These are phyloP conservation scores for Catharus bicknelli DNA, from an alignment of 2,113 vertebrate species.

Conservation along the genomic window DNA sequence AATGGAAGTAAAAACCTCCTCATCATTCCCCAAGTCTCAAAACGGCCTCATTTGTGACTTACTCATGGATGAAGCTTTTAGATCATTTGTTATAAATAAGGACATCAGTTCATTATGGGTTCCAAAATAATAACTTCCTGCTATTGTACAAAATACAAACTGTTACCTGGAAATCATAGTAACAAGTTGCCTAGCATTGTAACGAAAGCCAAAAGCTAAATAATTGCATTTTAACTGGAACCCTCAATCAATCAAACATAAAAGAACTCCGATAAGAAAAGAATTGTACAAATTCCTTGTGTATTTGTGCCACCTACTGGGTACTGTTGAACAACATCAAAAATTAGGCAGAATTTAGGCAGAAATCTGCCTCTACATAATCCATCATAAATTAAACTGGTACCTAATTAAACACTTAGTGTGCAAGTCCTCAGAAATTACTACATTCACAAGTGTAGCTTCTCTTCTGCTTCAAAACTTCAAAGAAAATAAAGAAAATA, in stretches of 20 bases:
- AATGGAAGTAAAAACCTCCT: not conserved
- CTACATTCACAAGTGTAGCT: rapidly evolving
- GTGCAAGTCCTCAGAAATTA: not conserved
- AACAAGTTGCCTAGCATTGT: not conserved
- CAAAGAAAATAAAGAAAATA: not conserved
- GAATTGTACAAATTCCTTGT: not conserved
- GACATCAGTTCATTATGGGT: not conserved
- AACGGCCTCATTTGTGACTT: rapidly evolving
- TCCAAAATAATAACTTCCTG: not conserved
- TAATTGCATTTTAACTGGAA: not conserved
- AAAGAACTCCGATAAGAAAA: constrained; percentile 61
- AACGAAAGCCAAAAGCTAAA: not conserved
- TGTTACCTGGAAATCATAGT: not conserved
- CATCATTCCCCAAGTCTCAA: not conserved
- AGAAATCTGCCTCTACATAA: not conserved
- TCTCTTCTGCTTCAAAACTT: not conserved
- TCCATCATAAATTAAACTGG: not conserved
- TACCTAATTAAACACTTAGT: rapidly evolving
- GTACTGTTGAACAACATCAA: rapidly evolving
- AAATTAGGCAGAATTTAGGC: not conserved
- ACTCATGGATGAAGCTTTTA: not conserved
- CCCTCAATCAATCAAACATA: not conserved
- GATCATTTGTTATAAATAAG: not conserved
- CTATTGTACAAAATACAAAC: not conserved
- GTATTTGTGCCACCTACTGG: constrained; percentile 40